Evolutionary conservation across 2,797 vertebrate genomes (phyloP).

Genomic region (Basileuterus tristriatus): DNA sequence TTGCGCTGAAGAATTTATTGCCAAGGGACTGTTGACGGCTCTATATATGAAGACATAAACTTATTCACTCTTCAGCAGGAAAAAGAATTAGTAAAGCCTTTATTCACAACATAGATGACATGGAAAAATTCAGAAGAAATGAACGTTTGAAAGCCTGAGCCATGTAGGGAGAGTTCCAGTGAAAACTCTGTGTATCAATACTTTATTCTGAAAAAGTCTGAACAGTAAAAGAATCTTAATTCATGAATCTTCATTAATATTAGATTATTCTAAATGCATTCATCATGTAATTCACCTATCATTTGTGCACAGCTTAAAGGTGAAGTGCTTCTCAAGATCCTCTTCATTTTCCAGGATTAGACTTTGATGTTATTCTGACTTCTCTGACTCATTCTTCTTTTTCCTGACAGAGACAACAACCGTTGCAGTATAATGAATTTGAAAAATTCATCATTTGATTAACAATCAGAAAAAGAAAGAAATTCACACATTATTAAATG

Average conservation of each 20-base stretch:
- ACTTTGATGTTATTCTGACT: neutral
- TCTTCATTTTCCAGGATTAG: conserved; percentile 9
- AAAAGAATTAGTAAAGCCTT: neutral
- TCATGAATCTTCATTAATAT: conserved; percentile 38
- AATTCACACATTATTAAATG: neutral
- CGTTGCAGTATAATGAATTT: neutral
- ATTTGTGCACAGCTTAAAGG: neutral
- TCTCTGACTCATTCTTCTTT: conserved; percentile 8
- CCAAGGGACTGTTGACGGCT: neutral
- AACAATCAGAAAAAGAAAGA: neutral
- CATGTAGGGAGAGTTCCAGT: neutral
- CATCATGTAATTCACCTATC: neutral
- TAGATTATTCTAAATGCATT: conserved; percentile 28
- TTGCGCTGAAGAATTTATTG: neutral
- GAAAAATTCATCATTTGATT: neutral
- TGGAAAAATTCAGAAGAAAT: neutral
- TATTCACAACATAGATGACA: neutral
- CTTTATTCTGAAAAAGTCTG: conserved; percentile 31
- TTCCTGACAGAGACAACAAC: neutral
- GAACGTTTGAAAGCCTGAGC: neutral
- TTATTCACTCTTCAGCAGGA: neutral
- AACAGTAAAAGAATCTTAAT: conserved; percentile 19
- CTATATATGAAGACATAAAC: neutral
- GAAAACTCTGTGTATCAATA: conserved; percentile 12
- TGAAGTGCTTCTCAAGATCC: conserved; percentile 19